Conservation (phyloP, 1,140 invertebrate species). For the honey bee (Apis mellifera) region Amel_HAv3.1 CM009937.2:2538001-2538500, state of each 20-base stretch:
- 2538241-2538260: not conserved
- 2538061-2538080: not conserved
- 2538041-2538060: slow-evolving; percentile 19
- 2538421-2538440: too few relatives aligned
- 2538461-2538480: not conserved
- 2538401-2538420: too few relatives aligned
- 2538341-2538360: not conserved
- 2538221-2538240: not conserved
- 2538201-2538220: not conserved
- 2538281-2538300: too few relatives aligned
- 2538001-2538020: slow-evolving; percentile 35
- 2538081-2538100: not conserved
- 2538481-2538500: not conserved
- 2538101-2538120: not conserved
- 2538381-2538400: too few relatives aligned
- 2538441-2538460: too few relatives aligned
- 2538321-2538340: not conserved
- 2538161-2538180: not conserved
- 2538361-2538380: not conserved
- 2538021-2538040: slow-evolving; percentile 6
- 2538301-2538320: not conserved
- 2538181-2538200: not conserved
- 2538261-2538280: not conserved
- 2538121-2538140: too few relatives aligned
- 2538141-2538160: too few relatives aligned